Evolutionary conservation across 2,797 vertebrate genomes (phyloP).

Genomic region (Corythornis leucogaster): DNA sequence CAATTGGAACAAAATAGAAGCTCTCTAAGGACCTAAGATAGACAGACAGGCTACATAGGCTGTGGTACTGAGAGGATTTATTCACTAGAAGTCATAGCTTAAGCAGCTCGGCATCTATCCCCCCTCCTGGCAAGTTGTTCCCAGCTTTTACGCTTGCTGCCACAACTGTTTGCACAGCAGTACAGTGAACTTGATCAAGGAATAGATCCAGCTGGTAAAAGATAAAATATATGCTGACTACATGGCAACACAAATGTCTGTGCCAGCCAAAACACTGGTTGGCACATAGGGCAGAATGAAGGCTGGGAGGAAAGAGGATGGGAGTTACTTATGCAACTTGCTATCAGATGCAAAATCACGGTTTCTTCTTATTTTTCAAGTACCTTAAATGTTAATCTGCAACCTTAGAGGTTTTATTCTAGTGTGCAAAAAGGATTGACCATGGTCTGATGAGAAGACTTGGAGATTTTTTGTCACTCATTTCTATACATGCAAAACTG

Average conservation of each 20-base stretch:
- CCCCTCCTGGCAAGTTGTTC: background rate
- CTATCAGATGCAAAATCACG: background rate
- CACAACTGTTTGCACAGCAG: constrained; percentile 39
- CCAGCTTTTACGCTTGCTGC: background rate
- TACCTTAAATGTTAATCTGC: background rate
- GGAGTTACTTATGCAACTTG: background rate
- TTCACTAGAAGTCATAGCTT: background rate
- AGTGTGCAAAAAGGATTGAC: background rate
- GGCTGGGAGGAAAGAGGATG: background rate
- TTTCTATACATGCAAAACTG: background rate
- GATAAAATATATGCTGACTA: constrained; percentile 55
- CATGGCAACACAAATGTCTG: background rate
- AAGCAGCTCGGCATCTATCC: background rate
- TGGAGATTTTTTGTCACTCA: background rate
- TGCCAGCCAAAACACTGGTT: constrained; percentile 42
- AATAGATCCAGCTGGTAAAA: constrained; percentile 44
- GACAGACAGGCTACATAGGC: background rate
- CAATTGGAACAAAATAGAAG: background rate
- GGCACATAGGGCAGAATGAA: background rate
- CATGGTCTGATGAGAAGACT: background rate
- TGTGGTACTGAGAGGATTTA: background rate
- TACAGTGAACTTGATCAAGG: background rate
- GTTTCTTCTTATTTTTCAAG: background rate
- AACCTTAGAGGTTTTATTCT: background rate
- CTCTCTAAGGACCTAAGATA: background rate